Evolutionary conservation across 2,888 invertebrate genomes (phyloP).

Genomic region (Epinotia ramella): DNA sequence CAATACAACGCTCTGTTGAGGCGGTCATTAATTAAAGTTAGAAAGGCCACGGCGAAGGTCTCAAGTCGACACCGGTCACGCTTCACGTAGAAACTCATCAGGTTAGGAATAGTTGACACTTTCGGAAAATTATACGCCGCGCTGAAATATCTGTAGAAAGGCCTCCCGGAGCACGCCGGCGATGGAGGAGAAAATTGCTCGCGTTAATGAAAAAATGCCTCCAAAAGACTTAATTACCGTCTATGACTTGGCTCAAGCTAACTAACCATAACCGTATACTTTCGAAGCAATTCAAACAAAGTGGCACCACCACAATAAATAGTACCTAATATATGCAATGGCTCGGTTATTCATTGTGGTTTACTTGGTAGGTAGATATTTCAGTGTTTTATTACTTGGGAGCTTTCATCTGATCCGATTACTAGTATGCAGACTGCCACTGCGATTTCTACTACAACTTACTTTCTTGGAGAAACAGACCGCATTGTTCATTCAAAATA

Average conservation of each 20-base stretch:
- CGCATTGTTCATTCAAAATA: constrained; percentile 61
- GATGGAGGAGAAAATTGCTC: constrained; percentile 36
- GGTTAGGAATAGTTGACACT: constrained; percentile 22
- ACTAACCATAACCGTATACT: constrained; percentile 35
- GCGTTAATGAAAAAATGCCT: constrained; percentile 37
- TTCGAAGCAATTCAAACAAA: constrained; percentile 21
- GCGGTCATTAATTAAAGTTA: constrained; percentile 66
- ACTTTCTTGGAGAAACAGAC: constrained; percentile 57
- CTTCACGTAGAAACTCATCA: constrained; percentile 47
- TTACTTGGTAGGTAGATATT: constrained; percentile 32
- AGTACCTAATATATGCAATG: constrained; percentile 2
- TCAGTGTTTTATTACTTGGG: constrained; percentile 25
- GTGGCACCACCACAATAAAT: constrained; percentile 22
- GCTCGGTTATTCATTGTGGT: constrained; percentile 39
- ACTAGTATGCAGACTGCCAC: constrained; percentile 28
- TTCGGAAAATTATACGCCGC: constrained; percentile 30
- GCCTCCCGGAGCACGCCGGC: constrained; percentile 18
- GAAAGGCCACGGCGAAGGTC: constrained; percentile 77
- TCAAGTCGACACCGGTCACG: constrained; percentile 51
- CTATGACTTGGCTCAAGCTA: constrained; percentile 25
- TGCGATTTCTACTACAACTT: constrained; percentile 52
- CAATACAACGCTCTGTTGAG: constrained; percentile 51
- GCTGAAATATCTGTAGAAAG: constrained; percentile 32
- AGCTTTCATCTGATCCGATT: constrained; percentile 41
- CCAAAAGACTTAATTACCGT: constrained; percentile 33